phyloP scores from a whole-genome alignment of 2,888 invertebrate genomes.

The Saturnia japonica region DNA sequence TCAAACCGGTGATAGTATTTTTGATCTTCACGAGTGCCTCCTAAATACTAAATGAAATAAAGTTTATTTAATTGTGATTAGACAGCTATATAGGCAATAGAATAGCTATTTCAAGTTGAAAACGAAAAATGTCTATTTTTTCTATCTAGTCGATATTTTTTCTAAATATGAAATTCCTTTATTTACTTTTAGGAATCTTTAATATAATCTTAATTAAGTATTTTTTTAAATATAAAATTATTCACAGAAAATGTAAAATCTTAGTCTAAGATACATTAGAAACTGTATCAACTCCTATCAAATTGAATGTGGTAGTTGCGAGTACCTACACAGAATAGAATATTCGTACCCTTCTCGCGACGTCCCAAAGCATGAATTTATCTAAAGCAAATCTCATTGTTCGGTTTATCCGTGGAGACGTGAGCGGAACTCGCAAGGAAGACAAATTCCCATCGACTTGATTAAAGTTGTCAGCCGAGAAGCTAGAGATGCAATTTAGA shows the following conservation, averaged over 20 bases:
- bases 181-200: no score
- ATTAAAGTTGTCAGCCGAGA: conserved; percentile 72
- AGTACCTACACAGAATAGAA: conserved; percentile 40
- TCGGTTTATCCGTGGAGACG: conserved; percentile 62
- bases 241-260: neutral
- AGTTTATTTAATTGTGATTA: no score
- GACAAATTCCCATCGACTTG: conserved; percentile 75
- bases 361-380: conserved; percentile 56
- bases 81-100: no score
- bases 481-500: conserved; percentile 65
- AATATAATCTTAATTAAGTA: no score
- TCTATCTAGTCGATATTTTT: no score
- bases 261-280: neutral
- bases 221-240: neutral
- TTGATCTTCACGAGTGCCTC: no score
- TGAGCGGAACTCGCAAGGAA: conserved; percentile 70
- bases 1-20: neutral
- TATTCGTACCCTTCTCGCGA: conserved; percentile 46
- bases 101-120: no score
- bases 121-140: no score
- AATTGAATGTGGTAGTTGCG: conserved; percentile 19
- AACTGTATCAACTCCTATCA: conserved; percentile 3
- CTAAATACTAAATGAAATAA: no score
- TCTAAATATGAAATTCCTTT: no score
- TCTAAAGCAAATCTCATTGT: conserved; percentile 74